Percentiles rank a stretch among this genome's conserved stretches.
Conservation (phyloP, 2,113 vertebrate species). For the Megaceryle torquata region DNA sequence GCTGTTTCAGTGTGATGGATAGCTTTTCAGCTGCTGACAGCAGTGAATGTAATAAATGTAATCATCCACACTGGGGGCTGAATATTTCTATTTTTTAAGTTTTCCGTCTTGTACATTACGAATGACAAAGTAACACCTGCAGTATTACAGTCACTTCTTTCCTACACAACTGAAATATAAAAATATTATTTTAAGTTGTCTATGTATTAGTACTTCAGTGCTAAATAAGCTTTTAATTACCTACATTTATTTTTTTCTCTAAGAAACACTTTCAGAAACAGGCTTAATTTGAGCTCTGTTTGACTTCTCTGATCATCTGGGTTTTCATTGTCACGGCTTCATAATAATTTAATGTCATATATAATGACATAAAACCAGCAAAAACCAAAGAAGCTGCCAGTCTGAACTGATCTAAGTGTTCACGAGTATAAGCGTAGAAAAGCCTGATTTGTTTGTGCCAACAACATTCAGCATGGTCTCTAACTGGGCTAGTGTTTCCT, state of each 20-base stretch:
- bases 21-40: constrained; percentile 79
- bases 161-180: constrained; percentile 63
- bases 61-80: constrained; percentile 72
- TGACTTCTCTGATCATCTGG: constrained; percentile 80
- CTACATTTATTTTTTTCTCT: constrained; percentile 69
- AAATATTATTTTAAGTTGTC: constrained; percentile 78
- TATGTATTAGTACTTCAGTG: constrained; percentile 68
- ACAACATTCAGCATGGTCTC: constrained; percentile 74
- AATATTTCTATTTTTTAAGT: constrained; percentile 70
- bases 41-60: constrained; percentile 73
- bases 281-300: constrained; percentile 78
- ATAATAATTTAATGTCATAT: constrained; percentile 82
- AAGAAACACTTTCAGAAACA: constrained; percentile 71
- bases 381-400: constrained; percentile 79
- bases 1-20: constrained; percentile 75
- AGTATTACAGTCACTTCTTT: constrained; percentile 53
- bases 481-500: constrained; percentile 73
- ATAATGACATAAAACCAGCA: constrained; percentile 76
- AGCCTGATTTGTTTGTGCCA: constrained; percentile 77
- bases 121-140: constrained; percentile 78
- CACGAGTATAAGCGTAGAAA: constrained; percentile 50
- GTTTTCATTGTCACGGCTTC: constrained; percentile 76
- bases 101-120: constrained; percentile 59
- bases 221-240: constrained; percentile 78
- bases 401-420: constrained; percentile 74